Evolutionary conservation across 2,113 vertebrate genomes (phyloP).

Genomic region (Pseudonaja textilis): DNA sequence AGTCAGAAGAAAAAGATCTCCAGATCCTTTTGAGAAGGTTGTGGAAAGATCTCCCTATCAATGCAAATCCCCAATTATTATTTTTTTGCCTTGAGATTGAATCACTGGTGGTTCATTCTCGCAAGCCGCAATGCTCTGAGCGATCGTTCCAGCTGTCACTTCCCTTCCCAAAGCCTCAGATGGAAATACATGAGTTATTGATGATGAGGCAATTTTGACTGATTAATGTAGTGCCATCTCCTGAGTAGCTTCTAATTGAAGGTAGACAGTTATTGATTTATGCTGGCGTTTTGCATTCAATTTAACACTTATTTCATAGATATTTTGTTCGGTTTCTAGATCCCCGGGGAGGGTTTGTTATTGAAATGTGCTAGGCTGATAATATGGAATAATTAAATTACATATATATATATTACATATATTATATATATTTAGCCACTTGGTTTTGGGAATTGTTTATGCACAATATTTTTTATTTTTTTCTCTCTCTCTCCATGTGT

Average conservation of each 20-base stretch:
- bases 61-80: not conserved
- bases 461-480: not conserved
- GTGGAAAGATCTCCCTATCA: not conserved
- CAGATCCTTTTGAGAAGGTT: not conserved
- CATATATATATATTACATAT: not conserved
- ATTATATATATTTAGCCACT: no score
- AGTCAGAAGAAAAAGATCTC: not conserved
- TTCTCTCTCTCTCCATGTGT: not conserved
- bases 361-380: not conserved
- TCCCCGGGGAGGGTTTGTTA: not conserved
- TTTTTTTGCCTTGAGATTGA: not conserved
- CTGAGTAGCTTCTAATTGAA: not conserved
- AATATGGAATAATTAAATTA: not conserved
- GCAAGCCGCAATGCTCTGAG: not conserved
- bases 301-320: slow-evolving; percentile 1
- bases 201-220: not conserved
- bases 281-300: not conserved
- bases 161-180: not conserved
- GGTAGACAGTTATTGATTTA: not conserved
- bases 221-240: not conserved
- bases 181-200: not conserved
- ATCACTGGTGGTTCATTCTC: not conserved
- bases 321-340: not conserved
- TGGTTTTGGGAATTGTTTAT: not conserved
- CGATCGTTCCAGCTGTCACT: not conserved